Conservation (phyloP, 2,113 vertebrate genomes). For the Carettochelys insculpta region DNA sequence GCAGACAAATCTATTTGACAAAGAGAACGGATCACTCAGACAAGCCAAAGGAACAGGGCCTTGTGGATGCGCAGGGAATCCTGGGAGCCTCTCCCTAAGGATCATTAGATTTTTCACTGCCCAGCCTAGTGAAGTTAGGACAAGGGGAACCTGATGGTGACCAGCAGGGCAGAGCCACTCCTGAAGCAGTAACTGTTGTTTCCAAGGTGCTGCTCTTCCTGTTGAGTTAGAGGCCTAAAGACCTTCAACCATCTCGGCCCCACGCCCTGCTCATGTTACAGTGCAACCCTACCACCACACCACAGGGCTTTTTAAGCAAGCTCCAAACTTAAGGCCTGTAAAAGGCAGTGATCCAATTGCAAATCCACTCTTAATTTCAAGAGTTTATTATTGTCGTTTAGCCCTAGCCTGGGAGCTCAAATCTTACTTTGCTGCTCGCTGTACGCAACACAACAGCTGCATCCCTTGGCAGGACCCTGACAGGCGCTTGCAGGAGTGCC, state of each 20-base stretch:
- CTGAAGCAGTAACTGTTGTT: not conserved
- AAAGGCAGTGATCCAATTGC: constrained; percentile 9
- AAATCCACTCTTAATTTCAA: not conserved
- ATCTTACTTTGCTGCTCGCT: constrained; percentile 17
- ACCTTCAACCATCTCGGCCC: not conserved
- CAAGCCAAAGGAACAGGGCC: not conserved
- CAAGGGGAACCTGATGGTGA: not conserved
- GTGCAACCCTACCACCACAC: not conserved
- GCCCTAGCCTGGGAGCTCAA: constrained; percentile 36
- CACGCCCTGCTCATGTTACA: not conserved
- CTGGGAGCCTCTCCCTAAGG: not conserved
- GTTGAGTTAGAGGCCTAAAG: not conserved
- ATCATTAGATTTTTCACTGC: not conserved
- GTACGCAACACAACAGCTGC: constrained; percentile 51
- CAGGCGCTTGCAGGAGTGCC: constrained; percentile 46
- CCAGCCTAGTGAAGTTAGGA: not conserved
- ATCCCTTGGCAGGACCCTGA: constrained; percentile 46
- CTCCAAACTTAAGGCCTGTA: not conserved
- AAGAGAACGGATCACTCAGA: not conserved
- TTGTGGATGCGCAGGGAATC: fast-evolving
- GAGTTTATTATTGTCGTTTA: constrained; percentile 50
- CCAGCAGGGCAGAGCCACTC: not conserved
- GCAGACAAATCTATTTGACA: not conserved
- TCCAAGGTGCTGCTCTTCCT: not conserved
- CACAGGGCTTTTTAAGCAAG: constrained; percentile 3